phyloP scores from a whole-genome alignment of 1,140 invertebrate species.

The Heliconius melpomene region DNA sequence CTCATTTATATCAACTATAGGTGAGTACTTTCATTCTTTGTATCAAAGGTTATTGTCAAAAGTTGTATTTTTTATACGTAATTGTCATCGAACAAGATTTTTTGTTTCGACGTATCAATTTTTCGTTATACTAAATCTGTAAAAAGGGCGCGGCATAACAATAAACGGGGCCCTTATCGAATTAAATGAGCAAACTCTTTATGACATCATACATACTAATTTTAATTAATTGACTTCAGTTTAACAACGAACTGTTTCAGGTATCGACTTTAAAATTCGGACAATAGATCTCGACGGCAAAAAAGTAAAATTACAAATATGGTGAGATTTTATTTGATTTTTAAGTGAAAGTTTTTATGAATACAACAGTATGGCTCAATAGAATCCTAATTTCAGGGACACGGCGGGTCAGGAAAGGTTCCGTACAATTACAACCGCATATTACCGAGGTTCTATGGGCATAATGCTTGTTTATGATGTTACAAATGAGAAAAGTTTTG shows the following conservation, averaged over 20 bases:
- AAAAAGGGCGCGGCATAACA: constrained; percentile 62
- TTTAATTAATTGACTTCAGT: constrained; percentile 69
- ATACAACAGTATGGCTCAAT: constrained; percentile 26
- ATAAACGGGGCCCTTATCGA: constrained; percentile 68
- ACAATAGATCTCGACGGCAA: constrained; percentile 98
- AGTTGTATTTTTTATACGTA: constrained; percentile 71
- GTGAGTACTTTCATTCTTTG: constrained; percentile 83
- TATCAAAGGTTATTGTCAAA: constrained; percentile 78
- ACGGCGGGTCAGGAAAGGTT: constrained; percentile 97
- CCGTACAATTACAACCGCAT: constrained; percentile 98
- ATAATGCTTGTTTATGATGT: constrained; percentile 99
- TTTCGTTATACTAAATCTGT: constrained; percentile 44
- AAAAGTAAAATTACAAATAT: constrained; percentile 99
- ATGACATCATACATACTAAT: constrained; percentile 79
- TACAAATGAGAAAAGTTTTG: constrained; percentile 98
- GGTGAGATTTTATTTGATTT: constrained; percentile 83
- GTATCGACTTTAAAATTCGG: constrained; percentile 99
- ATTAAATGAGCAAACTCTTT: constrained; percentile 66
- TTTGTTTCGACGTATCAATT: constrained; percentile 61
- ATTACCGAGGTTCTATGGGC: constrained; percentile 98
- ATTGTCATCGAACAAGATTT: constrained; percentile 69
- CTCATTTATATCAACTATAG: constrained; percentile 99
- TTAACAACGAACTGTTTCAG: constrained; percentile 83
- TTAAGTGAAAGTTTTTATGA: constrained; percentile 15
- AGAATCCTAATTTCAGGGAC: constrained; percentile 82